Base-by-base conservation (phyloP, 2,113 vertebrate species). In the Barbus barbus region DNA sequence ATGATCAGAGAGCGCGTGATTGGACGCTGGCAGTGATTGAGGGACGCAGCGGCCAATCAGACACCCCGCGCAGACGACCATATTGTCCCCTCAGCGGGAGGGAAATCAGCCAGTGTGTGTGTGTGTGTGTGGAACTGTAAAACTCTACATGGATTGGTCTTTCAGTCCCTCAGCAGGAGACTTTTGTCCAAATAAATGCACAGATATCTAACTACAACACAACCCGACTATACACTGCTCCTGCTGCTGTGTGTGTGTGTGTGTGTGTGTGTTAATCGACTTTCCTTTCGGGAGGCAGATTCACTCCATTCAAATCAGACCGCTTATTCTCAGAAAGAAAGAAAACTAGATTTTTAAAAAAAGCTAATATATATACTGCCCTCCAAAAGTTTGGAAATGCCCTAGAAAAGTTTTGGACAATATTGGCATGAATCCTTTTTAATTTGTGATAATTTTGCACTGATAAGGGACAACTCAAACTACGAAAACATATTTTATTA, bases 21-120 rank as follows among this genome's bases (percentile, higher is more conserved):
- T 63, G 78, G 85, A 56, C 26, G 3, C 80, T 84, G 80, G 84
- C 83, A 87, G 83, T 85, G 80, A 85, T 81, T 83, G 86, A 87
- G 44, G 6, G 83, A 74, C 79, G 60, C 67, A 38, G 84, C 88
- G 71, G 86, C 89, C 90, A 89, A 88, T 89, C 89, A 86, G 90
- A 83, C 88, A 82, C 87, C 89, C 88, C 81, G 88, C 83, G 87
- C 83, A 53, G 69, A 78, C 77, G 88, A 89, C 87, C 88, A 85
- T 90, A 86, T 88, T 89, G 83, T 89, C 84, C 74, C 12, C 78
- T 86, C 84, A 75, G 87, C 79, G 46, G 83, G 83, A 46, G 84
- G 33, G 46, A 48, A n/a, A 71, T 22, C 31, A 46, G 65, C 13
- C 31, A 46, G 24, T 36, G 82, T 79, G 16, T 69, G 65, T 36